A percentile compares a stretch with the other conserved stretches of the same genome.
Evolutionary conservation across 1,140 invertebrate genomes (phyloP).

Genomic region (Lasaia peninsularis): DNA sequence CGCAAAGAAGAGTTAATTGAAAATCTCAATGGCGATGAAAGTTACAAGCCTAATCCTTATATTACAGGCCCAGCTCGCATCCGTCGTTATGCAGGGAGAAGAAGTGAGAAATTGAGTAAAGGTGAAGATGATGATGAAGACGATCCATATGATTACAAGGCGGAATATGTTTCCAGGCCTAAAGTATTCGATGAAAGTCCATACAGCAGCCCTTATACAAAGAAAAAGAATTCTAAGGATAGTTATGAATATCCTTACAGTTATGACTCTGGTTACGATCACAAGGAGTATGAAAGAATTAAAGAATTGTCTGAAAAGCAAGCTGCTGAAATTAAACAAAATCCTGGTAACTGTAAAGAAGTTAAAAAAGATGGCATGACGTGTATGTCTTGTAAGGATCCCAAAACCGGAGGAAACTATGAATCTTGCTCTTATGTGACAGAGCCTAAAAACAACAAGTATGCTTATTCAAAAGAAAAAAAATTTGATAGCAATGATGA

Average conservation of each 20-base stretch:
- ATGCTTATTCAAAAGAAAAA: conserved; percentile 81
- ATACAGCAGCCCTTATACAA: conserved; percentile 66
- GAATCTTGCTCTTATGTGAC: conserved; percentile 84
- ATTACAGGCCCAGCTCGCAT: conserved; percentile 65
- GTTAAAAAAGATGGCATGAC: conserved; percentile 80
- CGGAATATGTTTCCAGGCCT: conserved; percentile 67
- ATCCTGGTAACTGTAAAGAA: conserved; percentile 80
- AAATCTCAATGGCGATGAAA: conserved; percentile 51
- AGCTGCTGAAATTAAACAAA: conserved; percentile 77
- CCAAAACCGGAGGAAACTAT: conserved; percentile 82
- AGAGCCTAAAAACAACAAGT: conserved; percentile 83
- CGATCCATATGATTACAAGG: conserved; percentile 62
- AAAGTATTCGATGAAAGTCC: conserved; percentile 67
- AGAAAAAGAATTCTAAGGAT: conserved; percentile 59
- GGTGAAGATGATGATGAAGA: conserved; percentile 56
- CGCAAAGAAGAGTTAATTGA: conserved; percentile 57
- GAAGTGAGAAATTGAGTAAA: conserved; percentile 51
- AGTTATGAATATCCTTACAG: conserved; percentile 70
- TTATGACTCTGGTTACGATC: conserved; percentile 69
- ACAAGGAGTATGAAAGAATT: conserved; percentile 75
- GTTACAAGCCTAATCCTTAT: conserved; percentile 71
- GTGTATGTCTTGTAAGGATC: conserved; percentile 83
- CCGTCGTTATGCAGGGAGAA: conserved; percentile 61
- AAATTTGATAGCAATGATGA: conserved; percentile 79
- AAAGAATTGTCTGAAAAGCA: conserved; percentile 77